Percentiles rank a stretch among this genome's conserved stretches.
Conservation (phyloP, 2,888 invertebrate species). For the Nephrotoma appendiculata region DNA sequence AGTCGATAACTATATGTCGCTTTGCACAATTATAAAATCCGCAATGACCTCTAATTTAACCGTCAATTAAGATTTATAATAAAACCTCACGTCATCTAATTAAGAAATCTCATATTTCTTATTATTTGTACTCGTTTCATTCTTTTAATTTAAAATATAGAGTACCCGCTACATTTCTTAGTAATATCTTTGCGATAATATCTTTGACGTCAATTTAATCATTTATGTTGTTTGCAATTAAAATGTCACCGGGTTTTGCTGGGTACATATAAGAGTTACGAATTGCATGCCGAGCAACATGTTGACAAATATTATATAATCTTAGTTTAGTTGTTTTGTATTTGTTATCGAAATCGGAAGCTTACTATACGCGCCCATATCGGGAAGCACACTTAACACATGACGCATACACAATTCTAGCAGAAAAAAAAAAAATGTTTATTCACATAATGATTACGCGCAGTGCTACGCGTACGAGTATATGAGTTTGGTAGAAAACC, state of each 20-base stretch:
- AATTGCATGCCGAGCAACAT: background rate
- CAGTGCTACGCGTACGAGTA: background rate
- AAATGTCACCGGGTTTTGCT: background rate
- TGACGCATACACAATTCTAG: background rate
- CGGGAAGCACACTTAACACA: background rate
- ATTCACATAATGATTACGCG: background rate
- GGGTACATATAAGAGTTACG: background rate
- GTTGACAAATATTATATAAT: background rate
- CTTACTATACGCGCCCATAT: background rate
- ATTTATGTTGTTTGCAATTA: background rate
- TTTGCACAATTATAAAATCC: too few species aligned
- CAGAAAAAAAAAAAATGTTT: background rate
- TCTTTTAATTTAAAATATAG: too few species aligned
- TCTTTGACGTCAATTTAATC: background rate
- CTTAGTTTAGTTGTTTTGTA: background rate
- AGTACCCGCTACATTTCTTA: background rate
- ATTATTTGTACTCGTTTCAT: too few species aligned
- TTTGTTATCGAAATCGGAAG: background rate
- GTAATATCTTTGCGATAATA: background rate
- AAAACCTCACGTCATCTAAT: too few species aligned
- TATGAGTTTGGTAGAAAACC: background rate
- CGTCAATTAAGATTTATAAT: too few species aligned
- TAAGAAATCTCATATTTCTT: too few species aligned
- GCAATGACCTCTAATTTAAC: too few species aligned
- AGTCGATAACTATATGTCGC: too few species aligned